A percentile compares a stretch with the other conserved stretches of the same genome.
Conservation (phyloP, 2,113 vertebrate species). For the Dasyprocta punctata region DNA sequence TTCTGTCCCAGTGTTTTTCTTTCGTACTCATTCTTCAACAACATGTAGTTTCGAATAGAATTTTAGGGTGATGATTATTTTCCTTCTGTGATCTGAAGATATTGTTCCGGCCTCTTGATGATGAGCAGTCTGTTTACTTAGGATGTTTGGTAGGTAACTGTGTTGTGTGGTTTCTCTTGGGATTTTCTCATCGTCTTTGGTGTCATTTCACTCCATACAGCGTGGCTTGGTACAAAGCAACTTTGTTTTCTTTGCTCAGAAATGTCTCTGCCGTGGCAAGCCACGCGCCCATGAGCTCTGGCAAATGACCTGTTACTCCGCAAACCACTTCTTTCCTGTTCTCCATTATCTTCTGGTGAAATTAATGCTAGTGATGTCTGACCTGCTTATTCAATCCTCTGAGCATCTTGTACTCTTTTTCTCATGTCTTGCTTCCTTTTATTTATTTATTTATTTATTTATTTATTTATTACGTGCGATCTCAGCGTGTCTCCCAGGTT, state of each 20-base stretch:
- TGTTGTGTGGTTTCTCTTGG: slow-evolving; percentile 65
- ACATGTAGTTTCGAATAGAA: not conserved
- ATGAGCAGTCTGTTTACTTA: not conserved
- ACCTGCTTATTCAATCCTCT: not conserved
- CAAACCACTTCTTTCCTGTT: not conserved
- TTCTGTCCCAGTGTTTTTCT: not conserved
- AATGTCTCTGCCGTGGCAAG: not conserved
- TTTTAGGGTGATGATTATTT: not conserved
- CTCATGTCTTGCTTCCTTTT: not conserved
- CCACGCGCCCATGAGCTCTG: not conserved
- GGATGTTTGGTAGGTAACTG: slow-evolving; percentile 49
- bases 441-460: not conserved
- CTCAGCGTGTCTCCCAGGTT: not conserved
- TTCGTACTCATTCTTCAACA: not conserved
- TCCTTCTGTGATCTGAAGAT: not conserved
- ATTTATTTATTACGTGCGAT: not conserved
- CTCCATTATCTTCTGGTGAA: not conserved
- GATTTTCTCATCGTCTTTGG: slow-evolving; percentile 55
- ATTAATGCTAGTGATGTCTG: not conserved
- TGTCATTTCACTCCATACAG: not conserved
- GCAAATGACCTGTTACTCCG: not conserved
- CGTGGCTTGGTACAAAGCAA: not conserved
- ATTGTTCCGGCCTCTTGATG: not conserved
- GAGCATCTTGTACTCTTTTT: not conserved
- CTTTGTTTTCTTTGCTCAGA: slow-evolving; percentile 25